These are phyloP conservation scores for Mustela erminea DNA, from an alignment of 2,797 vertebrate genomes.

Conservation along the genomic window DNA sequence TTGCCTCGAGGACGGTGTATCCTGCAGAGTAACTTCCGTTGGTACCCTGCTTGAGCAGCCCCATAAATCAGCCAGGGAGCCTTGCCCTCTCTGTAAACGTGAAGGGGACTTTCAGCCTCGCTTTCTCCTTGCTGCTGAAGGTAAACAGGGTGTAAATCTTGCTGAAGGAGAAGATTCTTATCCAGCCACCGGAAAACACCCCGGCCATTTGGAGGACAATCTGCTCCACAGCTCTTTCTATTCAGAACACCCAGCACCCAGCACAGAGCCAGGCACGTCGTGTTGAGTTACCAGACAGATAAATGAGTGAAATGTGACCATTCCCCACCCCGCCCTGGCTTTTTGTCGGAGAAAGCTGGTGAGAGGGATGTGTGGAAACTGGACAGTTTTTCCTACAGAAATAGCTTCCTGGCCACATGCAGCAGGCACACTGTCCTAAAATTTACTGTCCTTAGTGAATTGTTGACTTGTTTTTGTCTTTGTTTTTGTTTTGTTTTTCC, in stretches of 20 bases:
- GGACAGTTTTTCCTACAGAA: neutral
- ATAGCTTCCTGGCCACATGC: conserved; percentile 47
- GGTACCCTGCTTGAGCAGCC: neutral
- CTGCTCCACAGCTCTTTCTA: neutral
- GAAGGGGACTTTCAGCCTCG: neutral
- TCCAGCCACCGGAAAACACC: conserved; percentile 18
- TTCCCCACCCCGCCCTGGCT: neutral
- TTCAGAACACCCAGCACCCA: neutral
- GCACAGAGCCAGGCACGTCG: neutral
- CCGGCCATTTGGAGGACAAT: conserved; percentile 21
- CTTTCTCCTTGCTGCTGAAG: conserved; percentile 38
- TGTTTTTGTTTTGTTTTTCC: neutral
- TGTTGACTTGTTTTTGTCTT: neutral
- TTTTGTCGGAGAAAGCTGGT: conserved; percentile 13
- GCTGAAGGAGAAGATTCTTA: conserved; percentile 57
- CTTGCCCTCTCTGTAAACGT: neutral
- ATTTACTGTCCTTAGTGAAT: neutral
- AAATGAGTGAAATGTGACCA: neutral
- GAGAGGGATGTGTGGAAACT: neutral
- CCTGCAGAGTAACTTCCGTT: neutral
- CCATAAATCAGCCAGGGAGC: conserved; percentile 64
- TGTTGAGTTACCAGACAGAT: neutral
- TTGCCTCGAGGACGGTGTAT: neutral
- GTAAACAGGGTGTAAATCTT: conserved; percentile 70
- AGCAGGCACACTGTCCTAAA: neutral